Evolutionary conservation across 2,113 vertebrate genomes (phyloP).

Genomic region (Carassius carassius): DNA sequence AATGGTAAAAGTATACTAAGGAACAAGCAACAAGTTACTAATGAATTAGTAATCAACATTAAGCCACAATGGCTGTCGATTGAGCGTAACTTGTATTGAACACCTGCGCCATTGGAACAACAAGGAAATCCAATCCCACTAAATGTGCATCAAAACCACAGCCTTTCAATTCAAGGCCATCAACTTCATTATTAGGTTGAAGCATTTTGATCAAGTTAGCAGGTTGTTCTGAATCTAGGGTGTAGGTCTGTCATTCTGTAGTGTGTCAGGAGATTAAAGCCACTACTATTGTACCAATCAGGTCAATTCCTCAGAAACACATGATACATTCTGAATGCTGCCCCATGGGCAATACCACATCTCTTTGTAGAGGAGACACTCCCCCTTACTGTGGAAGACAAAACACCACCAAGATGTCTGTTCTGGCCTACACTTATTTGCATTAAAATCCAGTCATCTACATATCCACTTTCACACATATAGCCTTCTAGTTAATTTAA

Average conservation of each 20-base stretch:
- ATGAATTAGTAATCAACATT: too few relatives aligned
- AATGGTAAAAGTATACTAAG: not conserved
- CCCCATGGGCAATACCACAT: slow-evolving; percentile 24
- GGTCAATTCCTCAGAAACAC: slow-evolving; percentile 26
- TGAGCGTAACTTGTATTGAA: not conserved
- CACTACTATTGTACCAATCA: not conserved
- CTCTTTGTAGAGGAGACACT: slow-evolving; percentile 22
- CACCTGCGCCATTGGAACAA: not conserved
- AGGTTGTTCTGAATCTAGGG: not conserved
- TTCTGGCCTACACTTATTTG: not conserved
- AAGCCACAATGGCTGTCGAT: not conserved
- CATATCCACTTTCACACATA: not conserved
- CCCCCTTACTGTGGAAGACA: not conserved
- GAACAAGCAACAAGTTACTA: too few relatives aligned
- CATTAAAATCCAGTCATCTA: not conserved
- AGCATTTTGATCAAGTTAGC: not conserved
- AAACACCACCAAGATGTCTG: not conserved
- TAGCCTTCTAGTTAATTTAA: not conserved
- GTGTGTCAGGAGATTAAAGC: slow-evolving; percentile 34
- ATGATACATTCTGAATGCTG: slow-evolving; percentile 34
- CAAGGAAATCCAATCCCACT: not conserved
- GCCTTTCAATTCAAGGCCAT: not conserved
- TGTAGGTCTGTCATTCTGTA: slow-evolving; percentile 2
- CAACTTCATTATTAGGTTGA: not conserved
- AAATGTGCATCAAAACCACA: not conserved